A percentile compares a stretch with the other conserved stretches of the same genome.
phyloP scores from a whole-genome alignment of 2,797 vertebrate species.

The Varecia variegata region DNA sequence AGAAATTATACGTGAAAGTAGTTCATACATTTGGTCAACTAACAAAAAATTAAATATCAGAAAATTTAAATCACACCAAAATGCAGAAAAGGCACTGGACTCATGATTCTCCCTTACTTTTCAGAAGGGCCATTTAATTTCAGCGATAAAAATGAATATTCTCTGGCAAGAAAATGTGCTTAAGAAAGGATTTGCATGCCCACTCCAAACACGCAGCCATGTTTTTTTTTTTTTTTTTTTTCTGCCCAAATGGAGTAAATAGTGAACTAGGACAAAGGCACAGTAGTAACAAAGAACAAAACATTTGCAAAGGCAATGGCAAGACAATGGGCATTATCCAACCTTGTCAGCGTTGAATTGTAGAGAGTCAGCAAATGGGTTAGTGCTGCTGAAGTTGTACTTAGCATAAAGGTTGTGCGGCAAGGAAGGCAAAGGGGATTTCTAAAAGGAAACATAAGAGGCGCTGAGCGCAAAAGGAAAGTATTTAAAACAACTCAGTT shows the following conservation, averaged over 20 bases:
- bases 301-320: slow-evolving; percentile 67
- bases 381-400: slow-evolving; percentile 89
- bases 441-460: slow-evolving; percentile 90
- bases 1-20: slow-evolving; percentile 28
- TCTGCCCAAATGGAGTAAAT: slow-evolving; percentile 18
- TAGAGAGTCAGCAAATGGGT: slow-evolving; percentile 89
- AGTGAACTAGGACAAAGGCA: slow-evolving; percentile 47
- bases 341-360: slow-evolving; percentile 90
- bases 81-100: neutral
- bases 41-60: slow-evolving; percentile 18
- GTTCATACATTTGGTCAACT: neutral
- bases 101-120: slow-evolving; percentile 48
- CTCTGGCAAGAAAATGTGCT: slow-evolving; percentile 36
- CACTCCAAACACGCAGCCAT: slow-evolving; percentile 53
- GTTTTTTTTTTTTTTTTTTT: neutral
- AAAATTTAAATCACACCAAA: slow-evolving; percentile 55
- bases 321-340: slow-evolving; percentile 83
- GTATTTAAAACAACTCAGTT: slow-evolving; percentile 15
- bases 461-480: slow-evolving; percentile 71
- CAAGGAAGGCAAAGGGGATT: slow-evolving; percentile 87
- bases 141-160: neutral
- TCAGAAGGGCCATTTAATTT: slow-evolving; percentile 54
- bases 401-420: slow-evolving; percentile 87
- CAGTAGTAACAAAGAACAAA: slow-evolving; percentile 55
- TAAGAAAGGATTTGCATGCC: slow-evolving; percentile 41